Base-by-base conservation (phyloP, 2,888 invertebrate genomes). In the Drosophila histrio region DNA sequence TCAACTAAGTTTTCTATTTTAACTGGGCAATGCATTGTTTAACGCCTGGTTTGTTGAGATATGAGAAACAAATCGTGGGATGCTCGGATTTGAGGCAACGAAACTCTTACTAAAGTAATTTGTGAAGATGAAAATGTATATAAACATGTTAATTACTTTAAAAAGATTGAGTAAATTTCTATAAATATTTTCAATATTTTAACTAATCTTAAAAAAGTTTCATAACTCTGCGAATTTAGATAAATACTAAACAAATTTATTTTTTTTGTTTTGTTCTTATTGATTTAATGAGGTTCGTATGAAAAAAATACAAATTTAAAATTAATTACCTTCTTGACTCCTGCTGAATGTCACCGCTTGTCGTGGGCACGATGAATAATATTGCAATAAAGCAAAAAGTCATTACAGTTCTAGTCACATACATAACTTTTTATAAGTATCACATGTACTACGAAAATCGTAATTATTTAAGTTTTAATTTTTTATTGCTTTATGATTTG, bases 351-450 rank as follows among this genome's bases (percentile, higher is more conserved):
- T 58, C 61, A 26, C 30, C 53, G 34, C 43, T 59, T 11, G 59
- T 28, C 21, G 47, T 38, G 34, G 59, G 46, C 43, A 62, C 54
- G 59, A 49, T 13, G 21, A 65, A 44, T 13, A 81, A 53, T 34
- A 60, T 39, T 47, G 61, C 69, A 52, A 76, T 62, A 36, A 65
- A 53, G 44, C 65, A 47, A 32, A 63, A 30, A 44, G 34, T 56
- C 57, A 75, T 81, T 76, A 67, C 52, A 34, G 60, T 39, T 81
- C 47, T 60, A 38, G 57, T 61, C 53, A 72, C 69, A 77, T 56
- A 50, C 81, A 77, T 74, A 49, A 44, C n/a, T n/a, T n/a, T n/a
- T 61, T 39, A 61, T 63, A 41, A 50, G n/a, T 53, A 52, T 59
- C 17, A 66, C 58, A 52, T 62, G 24, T n/a, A 39, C 53, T 19